Base-by-base conservation (phyloP, 2,888 invertebrate species). In the Psylliodes chrysocephalus region DNA sequence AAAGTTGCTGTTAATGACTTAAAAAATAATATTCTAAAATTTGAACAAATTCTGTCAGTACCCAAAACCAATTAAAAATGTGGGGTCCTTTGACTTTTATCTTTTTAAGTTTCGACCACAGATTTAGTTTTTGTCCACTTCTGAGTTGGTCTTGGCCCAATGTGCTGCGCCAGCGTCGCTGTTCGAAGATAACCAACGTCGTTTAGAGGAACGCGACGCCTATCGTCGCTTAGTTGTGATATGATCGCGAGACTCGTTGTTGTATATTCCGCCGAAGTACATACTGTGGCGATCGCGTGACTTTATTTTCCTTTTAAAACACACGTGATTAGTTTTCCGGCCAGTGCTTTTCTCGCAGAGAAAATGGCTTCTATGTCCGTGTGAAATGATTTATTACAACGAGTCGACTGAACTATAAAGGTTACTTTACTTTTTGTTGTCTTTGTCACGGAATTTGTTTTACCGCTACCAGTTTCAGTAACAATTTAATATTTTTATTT, bases 271-370 rank as follows among this genome's bases (percentile, higher is more conserved):
- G n/a, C n/a, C 42, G 17, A 30, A 33, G 19, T 18, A 57, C 38
- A n/a, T 57, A 30, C 19, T 18, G 49, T 17, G 22, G 22, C 25
- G 17, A 56, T 60, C 53, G 52, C 49, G 44, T 64, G 64, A 33
- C 51, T 56, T 25, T n/a, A n/a, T n/a, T n/a, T 38, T 17, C 10
- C 33, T 66, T 28, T 64, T 62, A 60, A 60, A 52, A 47, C 61
- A 44, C 69, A 69, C 69, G 69, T 69, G 69, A 69, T 69, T 46
- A 53, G 55, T 61, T 54, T 47, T 47, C 14, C 47, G 14, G 6
- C 28, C 14, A 47, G n/a, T 15, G 6, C n/a, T 47, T 47, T 47
- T 14, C 28, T 15, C 4, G 30, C 14, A 17, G 4, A 25, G 8
- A 28, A 49, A 14, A 49, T 30, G 49, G 49, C 10, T 49, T 49